Evolutionary conservation across 2,888 invertebrate species (phyloP).

Genomic region (Cheilosia vulpina): DNA sequence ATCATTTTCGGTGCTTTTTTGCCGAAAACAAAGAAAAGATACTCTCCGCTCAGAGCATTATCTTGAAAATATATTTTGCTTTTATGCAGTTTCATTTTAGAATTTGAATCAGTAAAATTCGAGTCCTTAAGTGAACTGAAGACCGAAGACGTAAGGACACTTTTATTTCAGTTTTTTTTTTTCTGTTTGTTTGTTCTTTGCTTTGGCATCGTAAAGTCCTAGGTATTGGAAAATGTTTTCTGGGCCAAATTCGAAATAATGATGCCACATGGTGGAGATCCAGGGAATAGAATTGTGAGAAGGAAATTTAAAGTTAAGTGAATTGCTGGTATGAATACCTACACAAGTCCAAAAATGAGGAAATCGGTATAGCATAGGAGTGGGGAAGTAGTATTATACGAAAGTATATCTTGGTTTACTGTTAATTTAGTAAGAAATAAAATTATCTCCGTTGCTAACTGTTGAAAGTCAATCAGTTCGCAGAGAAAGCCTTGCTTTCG

Average conservation of each 20-base stretch:
- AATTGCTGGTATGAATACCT: too few species aligned
- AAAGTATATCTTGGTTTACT: too few species aligned
- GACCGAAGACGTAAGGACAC: constrained; percentile 33
- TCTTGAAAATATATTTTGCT: constrained; percentile 52
- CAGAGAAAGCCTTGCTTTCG: too few species aligned
- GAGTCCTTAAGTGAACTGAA: constrained; percentile 52
- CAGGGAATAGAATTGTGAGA: background rate
- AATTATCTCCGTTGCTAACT: too few species aligned
- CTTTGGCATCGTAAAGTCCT: background rate
- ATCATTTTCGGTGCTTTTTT: constrained; percentile 48
- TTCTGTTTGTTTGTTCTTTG: constrained; percentile 2
- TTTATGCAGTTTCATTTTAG: constrained; percentile 55
- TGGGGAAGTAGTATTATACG: too few species aligned
- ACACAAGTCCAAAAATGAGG: too few species aligned
- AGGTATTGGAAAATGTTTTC: constrained; percentile 30
- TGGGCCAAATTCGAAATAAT: constrained; percentile 44
- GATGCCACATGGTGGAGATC: constrained; percentile 10
- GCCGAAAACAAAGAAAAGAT: constrained; percentile 20
- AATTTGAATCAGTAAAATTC: constrained; percentile 51
- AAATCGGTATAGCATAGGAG: too few species aligned
- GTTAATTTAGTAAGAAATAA: too few species aligned
- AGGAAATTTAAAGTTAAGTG: background rate
- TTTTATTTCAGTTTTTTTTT: constrained; percentile 38
- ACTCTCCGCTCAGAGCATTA: constrained; percentile 44
- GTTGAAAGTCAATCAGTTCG: too few species aligned